Evolutionary conservation across 2,113 vertebrate genomes (phyloP).

Genomic region (Pelmatolapia mariae): DNA sequence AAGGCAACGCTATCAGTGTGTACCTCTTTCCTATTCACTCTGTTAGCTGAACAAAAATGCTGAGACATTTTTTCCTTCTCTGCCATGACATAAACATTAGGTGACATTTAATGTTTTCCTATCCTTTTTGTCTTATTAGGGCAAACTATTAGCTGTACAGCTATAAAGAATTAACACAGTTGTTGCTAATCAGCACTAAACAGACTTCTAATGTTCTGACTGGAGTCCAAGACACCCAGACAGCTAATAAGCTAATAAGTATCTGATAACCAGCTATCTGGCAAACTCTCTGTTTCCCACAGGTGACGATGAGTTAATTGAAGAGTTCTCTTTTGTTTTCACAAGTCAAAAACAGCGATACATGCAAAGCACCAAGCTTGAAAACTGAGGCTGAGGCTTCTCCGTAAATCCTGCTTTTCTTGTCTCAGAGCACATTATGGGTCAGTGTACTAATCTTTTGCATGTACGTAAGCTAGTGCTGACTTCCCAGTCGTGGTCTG

Average conservation of each 20-base stretch:
- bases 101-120: background rate
- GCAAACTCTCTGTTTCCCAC: conserved; percentile 4
- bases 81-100: background rate
- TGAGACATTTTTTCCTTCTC: background rate
- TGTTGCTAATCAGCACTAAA: conserved; percentile 10
- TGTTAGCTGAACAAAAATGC: background rate
- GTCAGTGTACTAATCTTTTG: conserved; percentile 39
- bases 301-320: conserved; percentile 16
- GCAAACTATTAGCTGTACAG: background rate
- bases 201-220: background rate
- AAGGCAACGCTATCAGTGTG: background rate
- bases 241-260: background rate
- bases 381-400: background rate
- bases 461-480: conserved; percentile 18
- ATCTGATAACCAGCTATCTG: conserved; percentile 11
- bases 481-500: background rate
- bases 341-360: background rate
- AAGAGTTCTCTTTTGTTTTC: background rate
- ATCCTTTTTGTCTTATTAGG: background rate
- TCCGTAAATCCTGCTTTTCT: conserved; percentile 15
- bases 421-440: conserved; percentile 27
- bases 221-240: background rate
- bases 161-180: conserved; percentile 2
- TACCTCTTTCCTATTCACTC: background rate
- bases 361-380: background rate